phyloP scores from a whole-genome alignment of 2,797 vertebrate species.

The Parauchenoglanis ngamensis region DNA sequence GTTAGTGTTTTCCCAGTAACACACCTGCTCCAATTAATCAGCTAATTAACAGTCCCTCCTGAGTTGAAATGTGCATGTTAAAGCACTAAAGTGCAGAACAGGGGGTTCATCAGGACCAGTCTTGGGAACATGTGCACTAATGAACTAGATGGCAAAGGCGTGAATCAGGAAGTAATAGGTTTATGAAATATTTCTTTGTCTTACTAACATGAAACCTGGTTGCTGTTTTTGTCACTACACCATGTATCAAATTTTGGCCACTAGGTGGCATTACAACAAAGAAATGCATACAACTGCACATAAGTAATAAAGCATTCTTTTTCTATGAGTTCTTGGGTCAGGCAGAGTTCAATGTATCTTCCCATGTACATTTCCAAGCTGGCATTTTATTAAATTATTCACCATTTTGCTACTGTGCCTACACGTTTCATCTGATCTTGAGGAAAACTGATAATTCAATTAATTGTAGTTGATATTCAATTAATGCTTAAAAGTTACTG shows the following conservation, averaged over 20 bases:
- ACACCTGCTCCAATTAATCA: background rate
- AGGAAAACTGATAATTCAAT: background rate
- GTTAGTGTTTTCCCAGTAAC: background rate
- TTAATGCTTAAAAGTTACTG: background rate
- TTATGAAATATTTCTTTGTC: background rate
- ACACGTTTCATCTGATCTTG: background rate
- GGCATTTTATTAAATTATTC: slow-evolving; percentile 12
- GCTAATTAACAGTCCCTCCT: slow-evolving; percentile 1
- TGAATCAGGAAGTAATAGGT: background rate
- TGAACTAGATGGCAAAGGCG: background rate
- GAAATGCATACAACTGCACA: background rate
- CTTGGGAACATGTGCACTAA: background rate
- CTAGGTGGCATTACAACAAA: slow-evolving; percentile 25
- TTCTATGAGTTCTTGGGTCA: slow-evolving; percentile 15
- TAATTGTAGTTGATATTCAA: background rate
- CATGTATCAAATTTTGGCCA: background rate
- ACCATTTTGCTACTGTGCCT: background rate
- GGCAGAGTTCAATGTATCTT: slow-evolving; percentile 17
- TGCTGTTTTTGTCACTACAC: background rate
- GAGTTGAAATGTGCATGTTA: background rate
- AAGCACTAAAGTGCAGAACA: background rate
- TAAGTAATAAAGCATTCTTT: slow-evolving; percentile 1
- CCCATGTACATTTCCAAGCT: slow-evolving; percentile 14
- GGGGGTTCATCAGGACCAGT: background rate
- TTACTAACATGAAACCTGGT: background rate